Conservation (phyloP, 2,113 vertebrate genomes). For the Alouatta palliata region DNA sequence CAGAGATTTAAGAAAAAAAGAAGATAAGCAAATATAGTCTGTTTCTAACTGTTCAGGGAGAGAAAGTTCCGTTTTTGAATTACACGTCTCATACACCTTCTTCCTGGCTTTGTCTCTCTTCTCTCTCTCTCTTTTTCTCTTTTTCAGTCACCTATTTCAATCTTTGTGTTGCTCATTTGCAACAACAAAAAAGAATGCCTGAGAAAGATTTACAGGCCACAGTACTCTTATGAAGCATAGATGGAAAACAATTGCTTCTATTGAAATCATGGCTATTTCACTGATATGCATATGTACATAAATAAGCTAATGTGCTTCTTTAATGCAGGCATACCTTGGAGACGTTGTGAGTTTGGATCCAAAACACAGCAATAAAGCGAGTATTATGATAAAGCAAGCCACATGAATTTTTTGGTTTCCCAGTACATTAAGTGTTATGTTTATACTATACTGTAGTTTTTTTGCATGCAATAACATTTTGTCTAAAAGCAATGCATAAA, state of each 20-base stretch:
- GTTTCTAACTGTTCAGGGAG: slow-evolving; percentile 31
- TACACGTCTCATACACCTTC: not conserved
- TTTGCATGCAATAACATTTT: not conserved
- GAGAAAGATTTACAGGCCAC: not conserved
- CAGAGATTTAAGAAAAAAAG: not conserved
- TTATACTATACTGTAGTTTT: not conserved
- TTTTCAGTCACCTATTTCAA: not conserved
- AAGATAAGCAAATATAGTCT: slow-evolving; percentile 32
- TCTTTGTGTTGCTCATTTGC: not conserved
- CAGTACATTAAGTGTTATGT: not conserved
- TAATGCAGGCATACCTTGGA: not conserved
- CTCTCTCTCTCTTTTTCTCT: too few relatives aligned
- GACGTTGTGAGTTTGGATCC: not conserved
- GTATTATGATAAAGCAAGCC: not conserved
- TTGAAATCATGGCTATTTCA: not conserved
- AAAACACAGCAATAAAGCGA: not conserved
- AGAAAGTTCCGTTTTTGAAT: not conserved
- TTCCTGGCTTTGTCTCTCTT: not conserved
- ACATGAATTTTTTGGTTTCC: not conserved
- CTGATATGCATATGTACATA: not conserved
- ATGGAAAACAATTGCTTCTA: not conserved
- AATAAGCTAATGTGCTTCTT: not conserved
- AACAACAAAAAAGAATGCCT: not conserved
- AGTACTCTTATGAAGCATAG: not conserved
- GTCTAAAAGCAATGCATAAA: not conserved